phyloP scores from a whole-genome alignment of 1,140 invertebrate species.

The Cydia pomonella region DNA sequence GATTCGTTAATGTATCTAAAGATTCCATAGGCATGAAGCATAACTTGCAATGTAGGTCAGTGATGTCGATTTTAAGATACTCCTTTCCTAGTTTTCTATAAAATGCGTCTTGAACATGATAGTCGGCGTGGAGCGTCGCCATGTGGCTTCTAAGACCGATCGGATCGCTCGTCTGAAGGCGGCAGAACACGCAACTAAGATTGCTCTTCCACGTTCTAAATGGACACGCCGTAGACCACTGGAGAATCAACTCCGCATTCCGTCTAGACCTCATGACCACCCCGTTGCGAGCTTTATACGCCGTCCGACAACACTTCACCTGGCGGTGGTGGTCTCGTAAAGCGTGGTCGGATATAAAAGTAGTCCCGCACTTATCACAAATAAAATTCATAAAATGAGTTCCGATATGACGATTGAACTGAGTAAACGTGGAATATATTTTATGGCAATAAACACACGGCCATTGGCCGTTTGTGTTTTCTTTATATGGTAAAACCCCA shows the following conservation, averaged over 20 bases:
- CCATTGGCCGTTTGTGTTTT: slow-evolving; percentile 53
- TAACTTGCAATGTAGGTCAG: slow-evolving; percentile 70
- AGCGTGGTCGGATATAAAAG: slow-evolving; percentile 64
- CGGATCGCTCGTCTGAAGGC: slow-evolving; percentile 65
- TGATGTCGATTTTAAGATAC: slow-evolving; percentile 70
- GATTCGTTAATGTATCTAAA: slow-evolving; percentile 61
- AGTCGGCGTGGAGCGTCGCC: slow-evolving; percentile 59
- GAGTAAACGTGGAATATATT: slow-evolving; percentile 54
- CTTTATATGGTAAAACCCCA: slow-evolving; percentile 69
- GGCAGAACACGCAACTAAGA: slow-evolving; percentile 72
- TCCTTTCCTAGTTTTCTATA: slow-evolving; percentile 73
- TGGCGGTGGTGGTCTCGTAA: slow-evolving; percentile 64
- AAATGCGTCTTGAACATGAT: slow-evolving; percentile 65
- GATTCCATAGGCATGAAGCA: slow-evolving; percentile 63
- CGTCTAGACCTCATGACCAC: slow-evolving; percentile 57
- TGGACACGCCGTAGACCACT: slow-evolving; percentile 67
- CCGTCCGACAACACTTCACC: slow-evolving; percentile 66
- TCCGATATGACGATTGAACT: slow-evolving; percentile 65
- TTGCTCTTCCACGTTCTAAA: slow-evolving; percentile 72
- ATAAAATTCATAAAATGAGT: slow-evolving; percentile 70
- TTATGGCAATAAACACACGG: slow-evolving; percentile 67
- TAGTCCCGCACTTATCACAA: slow-evolving; percentile 72
- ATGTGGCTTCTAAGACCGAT: slow-evolving; percentile 60
- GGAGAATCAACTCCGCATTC: slow-evolving; percentile 70
- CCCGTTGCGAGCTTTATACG: slow-evolving; percentile 68